Evolutionary conservation across 1,140 invertebrate genomes (phyloP).

Genomic region (Drosophila baimaii): DNA sequence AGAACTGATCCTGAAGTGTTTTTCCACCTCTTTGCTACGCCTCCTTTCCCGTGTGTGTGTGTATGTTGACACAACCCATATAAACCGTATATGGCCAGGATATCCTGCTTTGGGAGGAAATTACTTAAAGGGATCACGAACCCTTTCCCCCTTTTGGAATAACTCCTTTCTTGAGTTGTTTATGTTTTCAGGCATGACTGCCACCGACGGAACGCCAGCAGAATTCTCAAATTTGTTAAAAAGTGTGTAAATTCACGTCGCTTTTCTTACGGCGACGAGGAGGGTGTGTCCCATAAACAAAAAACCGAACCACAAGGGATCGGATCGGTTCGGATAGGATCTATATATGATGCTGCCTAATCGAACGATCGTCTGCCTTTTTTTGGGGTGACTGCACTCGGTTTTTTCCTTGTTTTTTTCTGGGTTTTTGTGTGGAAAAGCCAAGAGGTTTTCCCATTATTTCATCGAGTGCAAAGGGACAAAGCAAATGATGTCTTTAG

Average conservation of each 20-base stretch:
- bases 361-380: conserved; percentile 74
- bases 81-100: conserved; percentile 50
- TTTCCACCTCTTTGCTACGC: conserved; percentile 68
- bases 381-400: conserved; percentile 79
- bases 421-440: conserved; percentile 58
- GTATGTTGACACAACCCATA: conserved; percentile 81
- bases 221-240: conserved; percentile 81
- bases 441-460: conserved; percentile 66
- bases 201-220: conserved; percentile 62
- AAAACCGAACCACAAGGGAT: conserved; percentile 57
- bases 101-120: conserved; percentile 72
- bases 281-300: conserved; percentile 78
- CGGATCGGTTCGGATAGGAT: conserved; percentile 8
- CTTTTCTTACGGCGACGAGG: conserved; percentile 36
- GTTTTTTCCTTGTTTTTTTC: conserved; percentile 55
- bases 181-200: conserved; percentile 79
- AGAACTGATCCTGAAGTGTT: conserved; percentile 36
- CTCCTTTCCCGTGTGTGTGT: conserved; percentile 73
- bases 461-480: conserved; percentile 58
- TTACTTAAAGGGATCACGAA: conserved; percentile 82
- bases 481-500: conserved; percentile 83
- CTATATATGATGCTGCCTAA: conserved; percentile 69
- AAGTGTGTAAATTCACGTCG: conserved; percentile 80
- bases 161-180: conserved; percentile 72
- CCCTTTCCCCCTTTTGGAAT: conserved; percentile 44